These are phyloP conservation scores for Leucophenga varia DNA, from an alignment of 1,140 invertebrate species.

Conservation along the genomic window DNA sequence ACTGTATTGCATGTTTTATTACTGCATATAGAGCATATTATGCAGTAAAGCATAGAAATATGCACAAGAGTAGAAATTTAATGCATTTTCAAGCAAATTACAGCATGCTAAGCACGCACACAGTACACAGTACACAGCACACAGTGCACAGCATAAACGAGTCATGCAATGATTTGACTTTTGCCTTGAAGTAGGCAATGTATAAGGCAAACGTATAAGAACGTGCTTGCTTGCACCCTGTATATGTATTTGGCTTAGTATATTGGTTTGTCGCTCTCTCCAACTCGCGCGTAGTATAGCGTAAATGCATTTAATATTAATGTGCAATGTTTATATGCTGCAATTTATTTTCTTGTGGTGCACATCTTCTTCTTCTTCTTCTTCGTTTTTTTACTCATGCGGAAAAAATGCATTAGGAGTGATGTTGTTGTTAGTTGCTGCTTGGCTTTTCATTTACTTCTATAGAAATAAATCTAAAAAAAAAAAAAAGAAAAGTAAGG, in stretches of 20 bases:
- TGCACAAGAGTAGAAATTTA: constrained; percentile 32
- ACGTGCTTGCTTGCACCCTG: neutral
- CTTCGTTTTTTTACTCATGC: too few species aligned
- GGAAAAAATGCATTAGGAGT: too few species aligned
- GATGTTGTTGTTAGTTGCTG: too few species aligned
- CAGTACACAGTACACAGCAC: constrained; percentile 20
- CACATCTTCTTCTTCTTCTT: too few species aligned
- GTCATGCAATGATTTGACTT: constrained; percentile 22
- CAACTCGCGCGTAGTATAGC: too few species aligned
- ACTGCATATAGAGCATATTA: constrained; percentile 31
- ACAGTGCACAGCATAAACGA: neutral
- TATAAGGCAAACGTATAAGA: too few species aligned
- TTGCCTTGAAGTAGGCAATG: constrained; percentile 44
- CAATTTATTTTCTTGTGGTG: constrained; percentile 48
- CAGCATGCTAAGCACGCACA: constrained; percentile 44
- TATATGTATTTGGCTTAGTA: too few species aligned
- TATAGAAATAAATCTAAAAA: too few species aligned
- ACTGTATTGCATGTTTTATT: too few species aligned
- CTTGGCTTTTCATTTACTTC: too few species aligned
- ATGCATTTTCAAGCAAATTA: constrained; percentile 51
- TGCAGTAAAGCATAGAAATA: neutral
- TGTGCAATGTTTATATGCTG: constrained; percentile 41
- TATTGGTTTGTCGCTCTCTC: too few species aligned
- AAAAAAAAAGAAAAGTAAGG: too few species aligned
- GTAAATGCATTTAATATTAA: constrained; percentile 48